Evolutionary conservation across 2,113 vertebrate genomes (phyloP), one percentile per base, ranked within the genome.

Genomic region (Conger conger): DNA sequence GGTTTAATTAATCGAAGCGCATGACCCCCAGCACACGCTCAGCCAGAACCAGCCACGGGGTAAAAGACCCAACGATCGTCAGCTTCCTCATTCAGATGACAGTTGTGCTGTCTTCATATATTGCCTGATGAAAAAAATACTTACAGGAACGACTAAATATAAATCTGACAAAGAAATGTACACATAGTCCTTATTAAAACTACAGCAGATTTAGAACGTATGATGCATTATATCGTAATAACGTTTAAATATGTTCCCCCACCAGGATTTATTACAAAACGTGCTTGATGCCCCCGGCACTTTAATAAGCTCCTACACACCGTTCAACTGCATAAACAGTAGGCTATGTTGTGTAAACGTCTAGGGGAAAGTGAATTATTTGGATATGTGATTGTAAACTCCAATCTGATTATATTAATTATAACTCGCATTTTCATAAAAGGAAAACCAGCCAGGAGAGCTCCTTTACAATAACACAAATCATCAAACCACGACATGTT

Each of bases 21-120:
- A 36, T 77, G 63, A 77, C 80, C 85, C 45, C 80, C 79, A 33
- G 11, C 37, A 30, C 80, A n/a, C n/a, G n/a, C n/a, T n/a, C n/a
- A 42, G 33, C 82, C 33, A 9, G n/a, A n/a, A 27, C 50, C 53
- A 68, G 60, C 54, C 86, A 33, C 60, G 36, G 36, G 33, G 1
- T 42, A 45, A 87, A 87, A 87, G 84, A 84, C 84, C 84, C 40
- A 11, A 57, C 11, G 42, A 27, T 57, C 40, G n/a, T 8, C 0
- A 57, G n/a, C 33, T 79, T 54, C 40, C 45, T 57, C 20, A 36
- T 79, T 35, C 50, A 16, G 16, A 40, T 30, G 27, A 68, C 20
- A 82, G 79, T 20, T 30, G 36, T 17, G 85, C 76, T 82, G 81
- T 54, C 81, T n/a, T 83, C 35, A 1, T 16, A 18, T 16, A 79